These are phyloP conservation scores for Peromyscus melanophrys DNA, from an alignment of 2,797 vertebrate species.

Conservation along the genomic window DNA sequence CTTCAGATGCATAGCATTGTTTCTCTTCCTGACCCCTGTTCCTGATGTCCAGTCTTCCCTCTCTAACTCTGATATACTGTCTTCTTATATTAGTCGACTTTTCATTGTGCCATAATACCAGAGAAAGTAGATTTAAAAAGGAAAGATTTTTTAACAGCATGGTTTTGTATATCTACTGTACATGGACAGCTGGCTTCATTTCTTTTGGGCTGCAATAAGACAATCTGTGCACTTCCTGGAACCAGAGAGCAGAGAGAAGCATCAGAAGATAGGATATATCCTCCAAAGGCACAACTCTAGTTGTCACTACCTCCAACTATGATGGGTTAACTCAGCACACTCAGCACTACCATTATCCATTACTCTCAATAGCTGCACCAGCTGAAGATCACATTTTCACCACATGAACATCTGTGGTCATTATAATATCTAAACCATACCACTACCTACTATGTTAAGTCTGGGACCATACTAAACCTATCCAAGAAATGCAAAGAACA, in stretches of 20 bases:
- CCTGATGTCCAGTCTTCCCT: not conserved
- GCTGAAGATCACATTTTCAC: not conserved
- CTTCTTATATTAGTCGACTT: not conserved
- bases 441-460: not conserved
- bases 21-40: not conserved
- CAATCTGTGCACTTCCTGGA: not conserved
- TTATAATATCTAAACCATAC: not conserved
- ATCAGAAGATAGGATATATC: not conserved
- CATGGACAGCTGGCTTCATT: not conserved
- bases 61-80: not conserved
- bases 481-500: not conserved
- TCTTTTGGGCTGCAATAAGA: not conserved
- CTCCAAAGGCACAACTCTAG: not conserved
- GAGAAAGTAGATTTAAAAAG: not conserved
- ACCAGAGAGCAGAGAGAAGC: not conserved
- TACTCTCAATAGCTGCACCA: not conserved
- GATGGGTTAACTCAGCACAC: rapidly evolving
- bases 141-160: not conserved
- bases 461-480: not conserved
- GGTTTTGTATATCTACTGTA: not conserved
- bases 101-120: not conserved
- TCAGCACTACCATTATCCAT: not conserved
- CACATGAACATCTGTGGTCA: not conserved
- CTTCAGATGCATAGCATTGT: not conserved
- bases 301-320: no score